Percentiles rank a stretch among this genome's conserved stretches.
Evolutionary conservation across 2,113 vertebrate species (phyloP).

Genomic region (Erythrocercus mccallii): DNA sequence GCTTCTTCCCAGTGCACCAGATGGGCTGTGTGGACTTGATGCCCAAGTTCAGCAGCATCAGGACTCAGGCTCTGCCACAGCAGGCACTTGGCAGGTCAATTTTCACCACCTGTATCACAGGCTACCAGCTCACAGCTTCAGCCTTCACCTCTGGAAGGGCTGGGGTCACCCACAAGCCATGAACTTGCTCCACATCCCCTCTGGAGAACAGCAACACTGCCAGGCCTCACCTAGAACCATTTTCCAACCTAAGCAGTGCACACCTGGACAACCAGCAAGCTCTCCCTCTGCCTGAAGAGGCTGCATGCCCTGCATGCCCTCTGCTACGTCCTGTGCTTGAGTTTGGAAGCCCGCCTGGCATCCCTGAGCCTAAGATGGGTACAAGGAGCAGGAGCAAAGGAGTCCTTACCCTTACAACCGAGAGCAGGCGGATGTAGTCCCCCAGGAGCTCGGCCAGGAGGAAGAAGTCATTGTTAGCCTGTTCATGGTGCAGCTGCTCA

Average conservation of each 20-base stretch:
- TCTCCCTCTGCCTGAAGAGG: not conserved
- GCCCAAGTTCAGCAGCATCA: not conserved
- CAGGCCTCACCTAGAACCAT: not conserved
- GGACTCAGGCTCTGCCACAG: not conserved
- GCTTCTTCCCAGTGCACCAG: not conserved
- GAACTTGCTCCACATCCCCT: not conserved
- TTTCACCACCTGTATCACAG: not conserved
- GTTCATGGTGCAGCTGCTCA: constrained; percentile 94
- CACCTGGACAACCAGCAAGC: not conserved
- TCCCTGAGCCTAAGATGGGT: not conserved
- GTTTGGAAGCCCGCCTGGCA: not conserved
- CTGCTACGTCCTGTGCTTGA: not conserved
- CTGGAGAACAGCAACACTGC: not conserved
- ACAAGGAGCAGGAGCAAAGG: not conserved
- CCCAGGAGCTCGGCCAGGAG: constrained; percentile 89
- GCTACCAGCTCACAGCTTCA: not conserved
- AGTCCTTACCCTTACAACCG: constrained; percentile 84
- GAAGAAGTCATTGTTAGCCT: constrained; percentile 90
- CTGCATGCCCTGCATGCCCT: not conserved
- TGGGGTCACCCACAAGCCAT: not conserved
- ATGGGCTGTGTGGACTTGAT: not conserved
- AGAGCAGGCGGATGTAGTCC: constrained; percentile 93
- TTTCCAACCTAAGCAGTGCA: not conserved
- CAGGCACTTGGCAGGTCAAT: not conserved
- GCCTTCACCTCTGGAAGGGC: not conserved